A percentile compares a stretch with the other conserved stretches of the same genome.
Evolutionary conservation across 2,888 invertebrate species (phyloP).

Genomic region (Leptinotarsa juncta): DNA sequence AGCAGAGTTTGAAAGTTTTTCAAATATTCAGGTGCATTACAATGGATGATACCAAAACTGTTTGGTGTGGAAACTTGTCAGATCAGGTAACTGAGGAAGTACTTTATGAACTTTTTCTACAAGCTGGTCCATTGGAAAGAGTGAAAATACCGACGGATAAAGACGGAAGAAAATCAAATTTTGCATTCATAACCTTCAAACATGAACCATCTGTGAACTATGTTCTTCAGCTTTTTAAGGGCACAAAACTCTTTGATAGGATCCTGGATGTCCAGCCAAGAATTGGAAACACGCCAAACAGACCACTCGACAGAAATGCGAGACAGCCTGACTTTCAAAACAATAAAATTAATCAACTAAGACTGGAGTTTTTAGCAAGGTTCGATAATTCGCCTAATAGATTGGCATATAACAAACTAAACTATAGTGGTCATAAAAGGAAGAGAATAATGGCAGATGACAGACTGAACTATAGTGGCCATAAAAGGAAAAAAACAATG

Average conservation of each 20-base stretch:
- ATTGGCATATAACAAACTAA: too few species aligned
- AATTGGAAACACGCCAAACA: constrained; percentile 41
- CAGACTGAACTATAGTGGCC: too few species aligned
- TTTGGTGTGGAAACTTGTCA: constrained; percentile 87
- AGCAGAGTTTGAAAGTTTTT: too few species aligned
- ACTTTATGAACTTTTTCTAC: constrained; percentile 85
- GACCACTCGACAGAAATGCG: constrained; percentile 21
- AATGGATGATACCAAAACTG: constrained; percentile 73
- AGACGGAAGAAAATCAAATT: constrained; percentile 77
- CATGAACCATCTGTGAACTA: constrained; percentile 82
- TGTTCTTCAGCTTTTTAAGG: constrained; percentile 79
- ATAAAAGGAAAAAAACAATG: too few species aligned
- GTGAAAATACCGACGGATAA: constrained; percentile 81
- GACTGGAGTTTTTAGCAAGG: neutral
- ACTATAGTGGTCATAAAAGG: too few species aligned
- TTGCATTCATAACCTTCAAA: constrained; percentile 83
- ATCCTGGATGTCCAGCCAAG: constrained; percentile 68
- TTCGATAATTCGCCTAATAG: constrained; percentile 17
- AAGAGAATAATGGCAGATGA: too few species aligned
- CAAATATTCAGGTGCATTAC: neutral
- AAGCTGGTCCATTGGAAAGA: constrained; percentile 85
- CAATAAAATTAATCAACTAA: constrained; percentile 24
- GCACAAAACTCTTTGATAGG: constrained; percentile 76
- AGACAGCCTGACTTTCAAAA: constrained; percentile 24
- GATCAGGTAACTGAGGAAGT: constrained; percentile 84